Evolutionary conservation across 2,888 invertebrate species (phyloP), one percentile per base, ranked within the genome.

Genomic region (Dusona sp.): DNA sequence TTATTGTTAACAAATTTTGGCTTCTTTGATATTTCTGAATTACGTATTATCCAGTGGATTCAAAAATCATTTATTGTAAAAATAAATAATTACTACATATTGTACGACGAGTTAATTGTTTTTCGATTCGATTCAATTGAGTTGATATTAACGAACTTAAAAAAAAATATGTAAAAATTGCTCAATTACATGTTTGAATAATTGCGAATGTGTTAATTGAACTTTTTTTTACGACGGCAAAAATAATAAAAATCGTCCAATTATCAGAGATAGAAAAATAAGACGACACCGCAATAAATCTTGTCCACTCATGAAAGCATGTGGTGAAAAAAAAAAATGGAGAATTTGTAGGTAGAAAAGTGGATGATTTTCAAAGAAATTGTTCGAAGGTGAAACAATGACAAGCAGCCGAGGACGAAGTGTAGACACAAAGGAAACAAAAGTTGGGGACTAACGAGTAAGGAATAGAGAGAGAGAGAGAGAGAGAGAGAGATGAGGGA

Each of bases 361-460:
- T 57, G 29, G 19, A 75, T 29, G 61, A 29, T 51, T 19, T 38
- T 38, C 65, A 13, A 9, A 22, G 70, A 79, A 72, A 79, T 72
- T 45, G 3, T 13, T 42, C 16, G 25, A 64, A 45, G 68, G 54
- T 79, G 73, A 80, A 80, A 79, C 72, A 79, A 73, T 73, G 79
- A 79, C 38, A 48, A 77, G 77, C 38, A 25, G 42, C 29, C 67
- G 68, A 29, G 64, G 45, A 65, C 78, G 65, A 74, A 73, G 16
- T 54, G 83, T 74, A 87, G 85, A 84, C 79, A 80, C 72, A 83
- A 80, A 83, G 83, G 80, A 85, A 85, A 80, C 65, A 75, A 79
- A 67, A 81, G 42, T 81, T 33, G 33, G 51, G 65, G n/a, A 68
- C 33, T 25, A 65, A 54, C 38, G 16, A 67, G 65, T 19, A 33